Evolutionary conservation across 2,888 invertebrate species (phyloP).

Genomic region (Orthosia cruda): DNA sequence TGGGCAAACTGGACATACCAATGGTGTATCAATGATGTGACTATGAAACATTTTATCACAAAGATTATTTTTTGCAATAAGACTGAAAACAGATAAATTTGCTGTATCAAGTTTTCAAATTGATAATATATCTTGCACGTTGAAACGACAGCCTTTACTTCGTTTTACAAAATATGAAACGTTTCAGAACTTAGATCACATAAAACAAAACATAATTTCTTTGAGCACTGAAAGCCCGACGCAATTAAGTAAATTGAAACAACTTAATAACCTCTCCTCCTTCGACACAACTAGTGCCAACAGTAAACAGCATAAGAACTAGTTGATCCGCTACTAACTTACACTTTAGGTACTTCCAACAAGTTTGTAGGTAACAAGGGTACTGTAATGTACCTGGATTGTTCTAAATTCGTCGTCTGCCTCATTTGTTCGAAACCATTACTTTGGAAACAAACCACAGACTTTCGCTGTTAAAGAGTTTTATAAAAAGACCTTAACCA

Average conservation of each 20-base stretch:
- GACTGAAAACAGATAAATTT: too few species aligned
- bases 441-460: too few species aligned
- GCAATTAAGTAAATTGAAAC: constrained; percentile 23
- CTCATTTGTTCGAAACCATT: too few species aligned
- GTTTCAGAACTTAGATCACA: background rate
- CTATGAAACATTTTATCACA: too few species aligned
- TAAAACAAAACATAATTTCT: background rate
- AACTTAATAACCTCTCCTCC: constrained; percentile 5
- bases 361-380: background rate
- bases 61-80: too few species aligned
- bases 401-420: background rate
- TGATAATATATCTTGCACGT: too few species aligned
- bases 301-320: constrained; percentile 37
- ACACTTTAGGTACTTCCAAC: constrained; percentile 5
- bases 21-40: too few species aligned
- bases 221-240: constrained; percentile 3
- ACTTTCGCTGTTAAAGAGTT: too few species aligned
- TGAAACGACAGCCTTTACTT: too few species aligned
- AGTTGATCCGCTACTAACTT: constrained; percentile 17
- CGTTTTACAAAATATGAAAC: background rate
- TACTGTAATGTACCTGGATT: background rate
- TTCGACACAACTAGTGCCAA: background rate
- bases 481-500: too few species aligned
- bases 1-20: too few species aligned
- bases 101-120: too few species aligned